Percentiles rank a stretch among this genome's conserved stretches.
Evolutionary conservation across 2,797 vertebrate genomes (phyloP).

Genomic region (Luscinia megarhynchos): DNA sequence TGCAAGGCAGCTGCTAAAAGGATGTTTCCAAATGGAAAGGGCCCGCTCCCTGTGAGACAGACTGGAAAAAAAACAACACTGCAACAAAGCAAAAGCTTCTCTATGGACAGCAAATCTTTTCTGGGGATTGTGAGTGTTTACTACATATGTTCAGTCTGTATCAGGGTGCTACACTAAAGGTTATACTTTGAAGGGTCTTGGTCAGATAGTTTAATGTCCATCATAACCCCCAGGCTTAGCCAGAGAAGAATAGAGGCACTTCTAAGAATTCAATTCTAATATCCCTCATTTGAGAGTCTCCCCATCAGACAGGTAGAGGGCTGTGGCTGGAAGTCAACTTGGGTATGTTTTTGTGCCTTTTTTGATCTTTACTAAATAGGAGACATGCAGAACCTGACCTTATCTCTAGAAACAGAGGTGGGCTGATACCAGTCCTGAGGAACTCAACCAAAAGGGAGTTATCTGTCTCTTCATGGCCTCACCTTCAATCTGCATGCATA

Average conservation of each 20-base stretch:
- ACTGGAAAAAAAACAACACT: not conserved
- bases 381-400: not conserved
- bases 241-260: not conserved
- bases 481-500: not conserved
- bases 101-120: accelerated
- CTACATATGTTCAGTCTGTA: not conserved
- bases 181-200: not conserved
- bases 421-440: not conserved
- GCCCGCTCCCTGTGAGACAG: not conserved
- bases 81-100: not conserved
- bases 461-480: not conserved
- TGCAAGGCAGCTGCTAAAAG: not conserved
- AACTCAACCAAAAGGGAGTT: not conserved
- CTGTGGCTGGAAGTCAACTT: not conserved
- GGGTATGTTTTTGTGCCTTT: not conserved
- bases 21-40: not conserved
- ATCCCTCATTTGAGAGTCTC: not conserved
- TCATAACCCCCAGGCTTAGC: not conserved
- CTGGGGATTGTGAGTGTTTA: not conserved
- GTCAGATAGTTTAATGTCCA: not conserved
- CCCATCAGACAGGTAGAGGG: not conserved
- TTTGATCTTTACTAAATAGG: not conserved
- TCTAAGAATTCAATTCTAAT: not conserved
- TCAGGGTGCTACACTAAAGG: not conserved
- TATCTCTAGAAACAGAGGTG: not conserved